These are phyloP conservation scores for Lanius collurio DNA, from an alignment of 2,113 vertebrate species.

Conservation along the genomic window DNA sequence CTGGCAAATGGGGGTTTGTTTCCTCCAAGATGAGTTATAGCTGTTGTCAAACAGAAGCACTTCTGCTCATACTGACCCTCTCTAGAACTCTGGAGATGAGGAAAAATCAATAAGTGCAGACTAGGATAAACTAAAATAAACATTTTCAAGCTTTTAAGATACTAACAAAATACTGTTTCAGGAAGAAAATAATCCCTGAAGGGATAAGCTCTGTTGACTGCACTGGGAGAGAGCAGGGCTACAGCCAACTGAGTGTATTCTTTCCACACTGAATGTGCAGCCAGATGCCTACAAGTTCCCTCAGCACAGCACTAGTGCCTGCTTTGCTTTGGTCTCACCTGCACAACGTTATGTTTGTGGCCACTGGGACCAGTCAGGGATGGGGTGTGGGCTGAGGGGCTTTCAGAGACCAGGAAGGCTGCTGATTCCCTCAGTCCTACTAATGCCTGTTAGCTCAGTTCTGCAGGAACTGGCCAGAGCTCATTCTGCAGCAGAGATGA, in stretches of 20 bases:
- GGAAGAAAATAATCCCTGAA: not conserved
- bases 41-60: not conserved
- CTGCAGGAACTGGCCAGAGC: not conserved
- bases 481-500: not conserved
- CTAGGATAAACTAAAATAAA: constrained; percentile 17
- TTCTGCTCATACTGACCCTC: not conserved
- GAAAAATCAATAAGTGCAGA: not conserved
- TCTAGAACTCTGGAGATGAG: not conserved
- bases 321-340: not conserved
- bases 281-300: not conserved
- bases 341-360: not conserved
- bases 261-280: not conserved
- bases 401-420: not conserved
- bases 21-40: not conserved
- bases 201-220: not conserved
- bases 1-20: not conserved
- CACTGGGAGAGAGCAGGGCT: not conserved
- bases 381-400: not conserved
- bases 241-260: not conserved
- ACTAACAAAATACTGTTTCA: not conserved
- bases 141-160: not conserved
- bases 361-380: not conserved
- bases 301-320: not conserved
- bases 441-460: not conserved
- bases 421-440: not conserved